Conservation (phyloP, 2,888 invertebrate genomes). For the Standfussiana lucernea region DNA sequence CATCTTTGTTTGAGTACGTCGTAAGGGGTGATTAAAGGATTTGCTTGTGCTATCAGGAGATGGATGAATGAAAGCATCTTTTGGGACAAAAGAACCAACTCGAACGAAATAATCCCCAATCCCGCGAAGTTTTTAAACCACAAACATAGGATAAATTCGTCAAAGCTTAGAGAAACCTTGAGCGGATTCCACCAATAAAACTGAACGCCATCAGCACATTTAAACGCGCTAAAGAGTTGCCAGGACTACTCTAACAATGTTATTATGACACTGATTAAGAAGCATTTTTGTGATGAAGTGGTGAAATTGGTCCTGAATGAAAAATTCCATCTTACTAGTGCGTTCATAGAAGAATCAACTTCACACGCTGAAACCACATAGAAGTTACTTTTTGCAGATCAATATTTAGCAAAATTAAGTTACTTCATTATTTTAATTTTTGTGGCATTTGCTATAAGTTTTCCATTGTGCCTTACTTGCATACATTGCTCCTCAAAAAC, state of each 20-base stretch:
- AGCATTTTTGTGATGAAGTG: too few species aligned
- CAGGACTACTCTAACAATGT: not conserved
- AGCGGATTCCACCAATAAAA: not conserved
- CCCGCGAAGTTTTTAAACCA: conserved; percentile 26
- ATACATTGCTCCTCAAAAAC: too few species aligned
- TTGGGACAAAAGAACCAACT: not conserved
- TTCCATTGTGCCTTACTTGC: too few species aligned
- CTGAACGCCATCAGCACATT: not conserved
- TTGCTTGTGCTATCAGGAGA: not conserved
- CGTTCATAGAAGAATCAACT: too few species aligned
- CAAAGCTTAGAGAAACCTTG: not conserved
- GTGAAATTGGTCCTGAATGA: too few species aligned
- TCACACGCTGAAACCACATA: too few species aligned
- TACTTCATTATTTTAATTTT: too few species aligned
- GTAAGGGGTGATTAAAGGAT: conserved; percentile 16
- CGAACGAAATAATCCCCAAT: conserved; percentile 19
- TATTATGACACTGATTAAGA: not conserved
- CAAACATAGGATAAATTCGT: conserved; percentile 3
- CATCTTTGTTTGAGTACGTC: conserved; percentile 34
- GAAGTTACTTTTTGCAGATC: too few species aligned
- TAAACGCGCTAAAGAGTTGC: not conserved
- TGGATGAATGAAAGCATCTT: not conserved
- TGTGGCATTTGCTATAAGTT: too few species aligned
- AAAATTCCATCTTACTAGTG: too few species aligned
- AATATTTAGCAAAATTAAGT: too few species aligned